Evolutionary conservation across 1,140 invertebrate genomes (phyloP).

Genomic region (Riptortus pedestris): DNA sequence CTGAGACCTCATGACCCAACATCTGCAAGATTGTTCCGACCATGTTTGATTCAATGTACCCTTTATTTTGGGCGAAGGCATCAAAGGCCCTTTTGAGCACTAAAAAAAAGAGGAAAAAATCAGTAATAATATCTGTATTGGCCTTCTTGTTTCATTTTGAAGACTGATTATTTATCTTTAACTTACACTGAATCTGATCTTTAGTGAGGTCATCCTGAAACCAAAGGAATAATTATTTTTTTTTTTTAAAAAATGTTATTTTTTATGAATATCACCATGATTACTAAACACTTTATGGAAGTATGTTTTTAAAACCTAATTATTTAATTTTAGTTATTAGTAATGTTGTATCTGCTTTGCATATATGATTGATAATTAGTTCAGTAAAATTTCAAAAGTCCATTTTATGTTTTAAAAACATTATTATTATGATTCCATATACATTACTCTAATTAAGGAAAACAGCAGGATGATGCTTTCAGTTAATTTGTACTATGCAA

Average conservation of each 20-base stretch:
- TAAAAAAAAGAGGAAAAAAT: slow-evolving; percentile 24
- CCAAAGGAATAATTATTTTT: slow-evolving; percentile 3
- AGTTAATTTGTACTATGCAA: no score
- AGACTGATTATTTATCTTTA: no score
- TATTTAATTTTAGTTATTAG: not conserved
- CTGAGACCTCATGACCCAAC: slow-evolving; percentile 92
- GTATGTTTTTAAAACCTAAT: not conserved
- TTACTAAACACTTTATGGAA: no score
- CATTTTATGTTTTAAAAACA: no score
- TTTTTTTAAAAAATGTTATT: not conserved
- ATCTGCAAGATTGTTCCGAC: slow-evolving; percentile 85
- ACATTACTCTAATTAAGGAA: no score
- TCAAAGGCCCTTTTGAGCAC: slow-evolving; percentile 87
- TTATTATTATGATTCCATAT: no score
- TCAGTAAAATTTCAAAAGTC: no score
- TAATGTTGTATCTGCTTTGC: not conserved
- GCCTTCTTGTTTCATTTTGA: not conserved
- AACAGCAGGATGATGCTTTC: no score
- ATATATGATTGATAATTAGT: no score
- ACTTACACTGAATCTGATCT: slow-evolving; percentile 26
- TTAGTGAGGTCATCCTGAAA: slow-evolving; percentile 28
- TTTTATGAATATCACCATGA: not conserved
- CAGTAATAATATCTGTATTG: not conserved
- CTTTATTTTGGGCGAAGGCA: slow-evolving; percentile 90
- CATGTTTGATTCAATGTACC: slow-evolving; percentile 86